These are phyloP conservation scores for Aphaenogaster rudis DNA, from an alignment of 1,140 invertebrate species.

Conservation along the genomic window DNA sequence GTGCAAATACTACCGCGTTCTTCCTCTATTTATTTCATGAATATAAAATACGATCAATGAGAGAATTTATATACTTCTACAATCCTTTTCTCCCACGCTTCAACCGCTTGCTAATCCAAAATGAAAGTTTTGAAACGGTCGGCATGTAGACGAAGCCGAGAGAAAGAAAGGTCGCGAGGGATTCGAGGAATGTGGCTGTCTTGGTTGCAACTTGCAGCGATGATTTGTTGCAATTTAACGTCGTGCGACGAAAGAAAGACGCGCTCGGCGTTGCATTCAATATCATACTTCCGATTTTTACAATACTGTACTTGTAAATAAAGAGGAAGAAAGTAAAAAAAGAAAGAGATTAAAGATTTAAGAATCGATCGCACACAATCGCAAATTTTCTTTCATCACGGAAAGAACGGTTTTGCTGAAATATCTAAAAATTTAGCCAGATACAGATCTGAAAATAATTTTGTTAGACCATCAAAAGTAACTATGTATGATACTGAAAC, in stretches of 20 bases:
- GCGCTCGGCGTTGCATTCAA: not conserved
- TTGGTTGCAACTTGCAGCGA: not conserved
- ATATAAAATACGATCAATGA: not conserved
- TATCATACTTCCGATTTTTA: not conserved
- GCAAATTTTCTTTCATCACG: not conserved
- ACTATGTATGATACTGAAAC: too few relatives aligned
- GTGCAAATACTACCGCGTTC: not conserved
- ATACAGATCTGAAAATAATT: too few relatives aligned
- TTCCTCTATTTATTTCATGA: not conserved
- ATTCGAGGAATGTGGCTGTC: conserved; percentile 36
- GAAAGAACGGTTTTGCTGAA: too few relatives aligned
- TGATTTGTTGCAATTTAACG: conserved; percentile 20
- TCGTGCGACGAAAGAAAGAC: not conserved
- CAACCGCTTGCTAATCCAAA: conserved; percentile 24
- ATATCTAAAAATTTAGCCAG: too few relatives aligned
- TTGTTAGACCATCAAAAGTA: too few relatives aligned
- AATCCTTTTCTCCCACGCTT: not conserved
- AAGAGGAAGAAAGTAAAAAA: not conserved
- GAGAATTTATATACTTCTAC: not conserved
- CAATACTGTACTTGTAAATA: not conserved
- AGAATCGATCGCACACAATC: not conserved
- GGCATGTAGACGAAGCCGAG: conserved; percentile 23
- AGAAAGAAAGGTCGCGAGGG: conserved; percentile 29
- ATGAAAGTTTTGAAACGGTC: conserved; percentile 26
- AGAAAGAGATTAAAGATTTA: conserved; percentile 1